A percentile compares a stretch with the other conserved stretches of the same genome.
These are phyloP conservation scores for Hirudo medicinalis DNA, from an alignment of 1,140 invertebrate species.

Conservation along the genomic window DNA sequence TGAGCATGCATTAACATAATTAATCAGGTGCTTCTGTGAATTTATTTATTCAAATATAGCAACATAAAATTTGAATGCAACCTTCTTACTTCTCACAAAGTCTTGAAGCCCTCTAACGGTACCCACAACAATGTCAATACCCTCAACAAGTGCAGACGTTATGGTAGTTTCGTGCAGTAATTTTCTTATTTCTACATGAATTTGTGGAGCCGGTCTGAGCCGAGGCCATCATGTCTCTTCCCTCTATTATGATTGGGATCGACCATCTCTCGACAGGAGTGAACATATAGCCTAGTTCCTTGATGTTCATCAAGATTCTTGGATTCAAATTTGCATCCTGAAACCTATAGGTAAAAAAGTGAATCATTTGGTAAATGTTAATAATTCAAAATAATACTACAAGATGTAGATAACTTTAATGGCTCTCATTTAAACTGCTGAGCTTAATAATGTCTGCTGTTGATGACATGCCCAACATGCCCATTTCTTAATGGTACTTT, in stretches of 20 bases:
- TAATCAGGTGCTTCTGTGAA: no score
- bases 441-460: background rate
- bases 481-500: constrained; percentile 14
- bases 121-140: constrained; percentile 78
- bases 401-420: background rate
- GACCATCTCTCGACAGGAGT: constrained; percentile 10
- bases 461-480: constrained; percentile 7
- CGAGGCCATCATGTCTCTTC: constrained; percentile 9
- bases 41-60: no score
- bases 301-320: constrained; percentile 9
- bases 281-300: background rate
- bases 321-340: background rate
- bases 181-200: constrained; percentile 68
- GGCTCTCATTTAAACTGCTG: no score
- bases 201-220: constrained; percentile 52
- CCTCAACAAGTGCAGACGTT: constrained; percentile 54
- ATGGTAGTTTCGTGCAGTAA: constrained; percentile 63
- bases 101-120: constrained; percentile 82
- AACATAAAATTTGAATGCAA: constrained; percentile 4
- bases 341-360: background rate
- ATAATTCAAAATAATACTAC: background rate
- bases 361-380: background rate
- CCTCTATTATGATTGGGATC: background rate
- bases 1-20: no score
- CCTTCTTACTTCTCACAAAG: constrained; percentile 47